Percentiles rank a stretch among this genome's conserved stretches.
These are phyloP conservation scores for Diaperis boleti DNA, from an alignment of 2,888 invertebrate species.

Conservation along the genomic window DNA sequence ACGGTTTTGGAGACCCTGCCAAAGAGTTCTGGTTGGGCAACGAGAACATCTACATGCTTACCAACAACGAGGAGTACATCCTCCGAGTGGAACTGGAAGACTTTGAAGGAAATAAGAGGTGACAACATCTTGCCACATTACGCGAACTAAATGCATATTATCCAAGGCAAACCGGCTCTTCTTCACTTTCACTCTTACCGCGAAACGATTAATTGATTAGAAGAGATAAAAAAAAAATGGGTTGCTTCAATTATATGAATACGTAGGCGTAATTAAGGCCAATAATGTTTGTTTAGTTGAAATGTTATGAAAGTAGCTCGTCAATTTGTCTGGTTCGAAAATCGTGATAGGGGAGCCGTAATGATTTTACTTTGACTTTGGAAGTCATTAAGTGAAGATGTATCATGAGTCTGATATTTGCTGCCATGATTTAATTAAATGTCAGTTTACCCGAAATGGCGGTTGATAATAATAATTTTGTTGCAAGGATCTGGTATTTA, in stretches of 20 bases:
- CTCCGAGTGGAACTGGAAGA: slow-evolving; percentile 90
- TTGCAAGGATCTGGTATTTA: neutral
- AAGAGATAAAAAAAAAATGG: slow-evolving; percentile 7
- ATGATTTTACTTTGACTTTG: neutral
- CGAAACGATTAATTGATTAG: slow-evolving; percentile 6
- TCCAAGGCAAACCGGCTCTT: slow-evolving; percentile 51
- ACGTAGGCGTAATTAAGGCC: slow-evolving; percentile 27
- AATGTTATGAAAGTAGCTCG: neutral
- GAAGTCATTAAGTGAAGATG: slow-evolving; percentile 5
- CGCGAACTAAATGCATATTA: slow-evolving; percentile 36
- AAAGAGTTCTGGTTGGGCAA: slow-evolving; percentile 95
- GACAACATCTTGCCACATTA: neutral
- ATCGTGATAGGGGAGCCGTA: slow-evolving; percentile 29
- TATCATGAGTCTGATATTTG: slow-evolving; percentile 13
- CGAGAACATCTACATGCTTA: slow-evolving; percentile 93
- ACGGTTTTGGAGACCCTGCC: slow-evolving; percentile 91
- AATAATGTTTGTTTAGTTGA: slow-evolving; percentile 1
- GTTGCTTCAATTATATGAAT: slow-evolving; percentile 1
- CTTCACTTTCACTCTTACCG: slow-evolving; percentile 52
- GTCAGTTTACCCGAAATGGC: slow-evolving; percentile 4
- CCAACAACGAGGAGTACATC: slow-evolving; percentile 91
- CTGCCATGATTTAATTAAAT: neutral
- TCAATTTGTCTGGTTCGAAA: slow-evolving; percentile 1
- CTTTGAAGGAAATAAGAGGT: slow-evolving; percentile 93
- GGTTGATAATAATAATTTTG: neutral